phyloP scores from a whole-genome alignment of 92 coral and sea anemone genomes.

The Epizoanthus illoricatus region DNA sequence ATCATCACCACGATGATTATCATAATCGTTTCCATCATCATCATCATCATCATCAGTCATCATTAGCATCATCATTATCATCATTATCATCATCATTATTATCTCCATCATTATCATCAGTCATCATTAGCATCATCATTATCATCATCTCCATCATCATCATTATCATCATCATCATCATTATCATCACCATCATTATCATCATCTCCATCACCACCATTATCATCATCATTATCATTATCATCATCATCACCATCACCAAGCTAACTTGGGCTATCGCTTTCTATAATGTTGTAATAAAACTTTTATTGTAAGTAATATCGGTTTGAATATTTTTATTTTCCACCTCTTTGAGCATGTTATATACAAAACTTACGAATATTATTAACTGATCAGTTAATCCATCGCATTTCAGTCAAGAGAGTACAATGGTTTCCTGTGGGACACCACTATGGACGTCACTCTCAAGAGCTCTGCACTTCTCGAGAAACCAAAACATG shows the following conservation, averaged over 20 bases:
- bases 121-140: background rate
- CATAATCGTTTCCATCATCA: background rate
- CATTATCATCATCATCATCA: background rate
- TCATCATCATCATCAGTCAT: background rate
- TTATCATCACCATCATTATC: background rate
- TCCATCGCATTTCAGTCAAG: constrained; percentile 52
- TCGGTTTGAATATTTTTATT: no score
- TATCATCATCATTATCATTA: background rate
- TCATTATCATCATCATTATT: background rate
- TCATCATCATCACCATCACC: background rate
- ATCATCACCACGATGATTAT: background rate
- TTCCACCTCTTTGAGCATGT: no score
- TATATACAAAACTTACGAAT: no score
- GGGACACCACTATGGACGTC: constrained; percentile 73
- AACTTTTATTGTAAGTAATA: no score
- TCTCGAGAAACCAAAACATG: constrained; percentile 72
- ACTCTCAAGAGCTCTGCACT: constrained; percentile 71
- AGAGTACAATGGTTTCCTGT: constrained; percentile 91
- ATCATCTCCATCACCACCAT: background rate
- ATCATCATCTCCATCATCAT: background rate
- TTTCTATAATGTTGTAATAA: no score
- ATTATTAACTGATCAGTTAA: no score
- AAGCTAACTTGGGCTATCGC: no score
- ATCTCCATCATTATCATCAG: background rate
- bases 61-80: background rate